phyloP scores from a whole-genome alignment of 2,797 vertebrate species.

The Gallinago stenura region DNA sequence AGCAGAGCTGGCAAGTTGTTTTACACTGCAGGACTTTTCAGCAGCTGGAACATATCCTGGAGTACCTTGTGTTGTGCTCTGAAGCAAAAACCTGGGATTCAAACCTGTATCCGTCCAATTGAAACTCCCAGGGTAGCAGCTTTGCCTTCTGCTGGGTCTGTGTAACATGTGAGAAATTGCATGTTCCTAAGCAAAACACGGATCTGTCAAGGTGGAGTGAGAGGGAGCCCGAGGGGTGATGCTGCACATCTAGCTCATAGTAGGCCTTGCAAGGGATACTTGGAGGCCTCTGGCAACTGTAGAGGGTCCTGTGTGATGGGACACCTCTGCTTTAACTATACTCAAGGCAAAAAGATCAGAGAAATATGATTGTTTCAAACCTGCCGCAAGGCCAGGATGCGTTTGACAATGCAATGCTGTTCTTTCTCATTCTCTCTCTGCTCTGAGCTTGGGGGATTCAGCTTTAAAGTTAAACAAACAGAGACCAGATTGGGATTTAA shows the following conservation, averaged over 20 bases:
- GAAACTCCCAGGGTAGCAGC: slow-evolving; percentile 9
- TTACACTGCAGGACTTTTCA: background rate
- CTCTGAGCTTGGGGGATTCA: background rate
- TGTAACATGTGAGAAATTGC: background rate
- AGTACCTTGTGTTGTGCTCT: background rate
- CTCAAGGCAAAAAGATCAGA: background rate
- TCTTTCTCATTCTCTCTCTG: background rate
- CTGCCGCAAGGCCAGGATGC: background rate
- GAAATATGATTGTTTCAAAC: background rate
- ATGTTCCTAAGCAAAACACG: background rate
- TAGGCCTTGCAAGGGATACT: background rate
- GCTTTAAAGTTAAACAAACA: background rate
- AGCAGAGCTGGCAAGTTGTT: background rate
- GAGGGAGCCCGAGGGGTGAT: background rate
- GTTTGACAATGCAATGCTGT: background rate
- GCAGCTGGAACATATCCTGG: background rate
- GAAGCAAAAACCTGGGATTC: slow-evolving; percentile 31
- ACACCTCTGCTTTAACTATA: background rate
- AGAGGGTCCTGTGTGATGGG: background rate
- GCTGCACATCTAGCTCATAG: background rate
- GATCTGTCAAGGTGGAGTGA: background rate
- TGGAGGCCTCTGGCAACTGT: background rate
- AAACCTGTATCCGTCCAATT: slow-evolving; percentile 36
- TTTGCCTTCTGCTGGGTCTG: background rate
- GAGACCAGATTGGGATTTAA: background rate